Evolutionary conservation across 1,140 invertebrate genomes (phyloP).

Genomic region (Magallana gigas): DNA sequence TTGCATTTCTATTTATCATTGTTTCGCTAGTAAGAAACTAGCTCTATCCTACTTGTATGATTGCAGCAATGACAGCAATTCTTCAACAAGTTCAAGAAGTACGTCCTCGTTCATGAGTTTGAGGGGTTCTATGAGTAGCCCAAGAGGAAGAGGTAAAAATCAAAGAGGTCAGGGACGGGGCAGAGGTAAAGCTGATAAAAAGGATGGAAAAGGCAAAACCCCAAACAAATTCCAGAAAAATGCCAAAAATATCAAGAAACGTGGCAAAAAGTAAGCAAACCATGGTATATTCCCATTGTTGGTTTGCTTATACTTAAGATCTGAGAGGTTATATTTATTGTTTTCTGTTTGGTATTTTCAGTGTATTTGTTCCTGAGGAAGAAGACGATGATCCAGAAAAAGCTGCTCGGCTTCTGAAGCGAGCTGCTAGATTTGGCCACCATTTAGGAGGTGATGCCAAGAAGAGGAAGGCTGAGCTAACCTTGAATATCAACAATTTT

Average conservation of each 20-base stretch:
- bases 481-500: slow-evolving; percentile 69
- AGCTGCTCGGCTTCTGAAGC: slow-evolving; percentile 77
- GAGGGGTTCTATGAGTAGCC: slow-evolving; percentile 1
- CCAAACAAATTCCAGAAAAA: slow-evolving; percentile 39
- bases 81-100: slow-evolving; percentile 47
- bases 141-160: slow-evolving; percentile 49
- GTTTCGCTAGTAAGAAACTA: too few relatives aligned
- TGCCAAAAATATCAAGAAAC: slow-evolving; percentile 51
- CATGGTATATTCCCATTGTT: neutral
- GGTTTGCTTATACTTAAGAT: neutral
- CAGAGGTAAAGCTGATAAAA: slow-evolving; percentile 51
- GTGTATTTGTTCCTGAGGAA: slow-evolving; percentile 34
- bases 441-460: slow-evolving; percentile 68
- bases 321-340: neutral
- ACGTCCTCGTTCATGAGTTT: slow-evolving; percentile 25
- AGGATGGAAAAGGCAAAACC: neutral
- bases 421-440: slow-evolving; percentile 90
- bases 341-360: neutral
- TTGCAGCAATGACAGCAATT: slow-evolving; percentile 32
- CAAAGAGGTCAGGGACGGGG: slow-evolving; percentile 58
- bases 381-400: slow-evolving; percentile 72
- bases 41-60: neutral
- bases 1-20: too few relatives aligned
- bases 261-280: slow-evolving; percentile 50
- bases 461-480: slow-evolving; percentile 65